Evolutionary conservation across 2,113 vertebrate species (phyloP).

Genomic region (Coreoperca whiteheadi): DNA sequence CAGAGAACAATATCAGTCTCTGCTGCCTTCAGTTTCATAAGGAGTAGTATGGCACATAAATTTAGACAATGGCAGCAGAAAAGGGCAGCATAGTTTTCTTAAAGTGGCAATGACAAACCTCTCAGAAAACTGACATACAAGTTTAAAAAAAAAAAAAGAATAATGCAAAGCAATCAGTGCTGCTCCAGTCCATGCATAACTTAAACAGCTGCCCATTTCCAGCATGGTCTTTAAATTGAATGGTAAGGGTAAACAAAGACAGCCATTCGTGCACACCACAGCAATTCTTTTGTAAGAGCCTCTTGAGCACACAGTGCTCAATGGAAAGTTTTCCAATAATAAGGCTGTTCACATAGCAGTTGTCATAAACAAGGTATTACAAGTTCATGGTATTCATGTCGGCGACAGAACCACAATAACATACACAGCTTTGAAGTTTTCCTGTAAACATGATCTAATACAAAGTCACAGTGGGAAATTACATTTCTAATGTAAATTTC

Average conservation of each 20-base stretch:
- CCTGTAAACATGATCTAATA: neutral
- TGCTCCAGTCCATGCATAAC: neutral
- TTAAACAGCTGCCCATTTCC: neutral
- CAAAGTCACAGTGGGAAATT: neutral
- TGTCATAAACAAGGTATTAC: conserved; percentile 7
- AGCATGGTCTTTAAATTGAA: neutral
- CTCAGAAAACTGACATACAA: no score
- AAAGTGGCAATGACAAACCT: neutral
- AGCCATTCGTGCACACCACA: neutral
- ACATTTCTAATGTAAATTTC: no score
- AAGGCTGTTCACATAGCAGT: neutral
- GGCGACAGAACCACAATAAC: neutral
- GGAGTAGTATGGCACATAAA: neutral
- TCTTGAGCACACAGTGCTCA: neutral
- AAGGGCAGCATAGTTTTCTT: neutral
- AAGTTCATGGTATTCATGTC: neutral
- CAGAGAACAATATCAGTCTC: neutral
- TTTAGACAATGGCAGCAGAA: neutral
- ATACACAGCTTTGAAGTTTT: neutral
- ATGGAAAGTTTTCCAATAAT: neutral
- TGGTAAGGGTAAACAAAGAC: neutral
- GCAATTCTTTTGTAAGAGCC: no score
- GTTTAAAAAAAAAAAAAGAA: neutral
- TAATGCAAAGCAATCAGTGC: neutral
- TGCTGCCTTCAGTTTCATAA: neutral